Evolutionary conservation across 2,888 invertebrate genomes (phyloP).

Genomic region (Hoplodrina blanda): DNA sequence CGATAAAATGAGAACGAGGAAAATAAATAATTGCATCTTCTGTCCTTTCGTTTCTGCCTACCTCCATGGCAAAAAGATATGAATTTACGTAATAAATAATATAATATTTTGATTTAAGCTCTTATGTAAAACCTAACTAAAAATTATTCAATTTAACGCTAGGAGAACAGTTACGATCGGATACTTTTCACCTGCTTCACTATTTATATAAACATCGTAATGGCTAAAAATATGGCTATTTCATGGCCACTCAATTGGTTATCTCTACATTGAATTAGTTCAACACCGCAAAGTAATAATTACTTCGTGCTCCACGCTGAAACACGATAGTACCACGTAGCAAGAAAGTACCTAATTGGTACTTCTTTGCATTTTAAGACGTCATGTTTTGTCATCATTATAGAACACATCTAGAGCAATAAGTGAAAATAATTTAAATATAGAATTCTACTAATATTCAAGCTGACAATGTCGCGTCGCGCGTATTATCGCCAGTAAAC

Average conservation of each 20-base stretch:
- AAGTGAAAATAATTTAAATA: conserved; percentile 72
- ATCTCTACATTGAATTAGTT: conserved; percentile 27
- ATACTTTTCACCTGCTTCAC: conserved; percentile 39
- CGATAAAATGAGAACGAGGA: too few species aligned
- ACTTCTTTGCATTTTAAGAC: conserved; percentile 6
- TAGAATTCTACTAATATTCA: conserved; percentile 80
- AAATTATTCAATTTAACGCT: background rate
- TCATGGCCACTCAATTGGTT: conserved; percentile 32
- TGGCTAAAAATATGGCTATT: conserved; percentile 37
- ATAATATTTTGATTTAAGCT: too few species aligned
- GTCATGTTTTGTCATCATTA: conserved; percentile 61
- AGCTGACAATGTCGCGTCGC: conserved; percentile 85
- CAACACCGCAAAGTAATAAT: conserved; percentile 2
- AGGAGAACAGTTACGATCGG: background rate
- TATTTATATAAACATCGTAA: conserved; percentile 28
- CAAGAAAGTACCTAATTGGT: background rate
- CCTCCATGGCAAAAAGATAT: too few species aligned
- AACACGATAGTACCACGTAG: background rate
- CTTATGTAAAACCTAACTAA: background rate
- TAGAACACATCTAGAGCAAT: conserved; percentile 71
- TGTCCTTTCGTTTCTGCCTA: too few species aligned
- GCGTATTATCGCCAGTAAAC: conserved; percentile 76
- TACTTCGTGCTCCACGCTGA: background rate
- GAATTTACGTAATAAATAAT: too few species aligned
- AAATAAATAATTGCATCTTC: too few species aligned